A percentile compares a stretch with the other conserved stretches of the same genome.
phyloP scores from a whole-genome alignment of 2,797 vertebrate species.

The Novumbra hubbsi region DNA sequence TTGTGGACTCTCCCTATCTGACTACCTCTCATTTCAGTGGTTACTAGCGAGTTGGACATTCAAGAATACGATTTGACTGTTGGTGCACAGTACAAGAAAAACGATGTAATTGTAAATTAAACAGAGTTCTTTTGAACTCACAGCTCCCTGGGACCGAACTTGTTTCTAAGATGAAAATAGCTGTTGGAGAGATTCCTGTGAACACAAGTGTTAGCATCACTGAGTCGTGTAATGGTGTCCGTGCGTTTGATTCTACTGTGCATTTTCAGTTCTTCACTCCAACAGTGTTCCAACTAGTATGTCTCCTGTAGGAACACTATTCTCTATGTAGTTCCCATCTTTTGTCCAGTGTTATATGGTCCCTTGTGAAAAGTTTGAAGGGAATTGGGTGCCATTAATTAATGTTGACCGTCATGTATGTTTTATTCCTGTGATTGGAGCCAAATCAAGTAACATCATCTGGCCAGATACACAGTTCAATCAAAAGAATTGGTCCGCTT shows the following conservation, averaged over 20 bases:
- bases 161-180: constrained; percentile 5
- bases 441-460: neutral
- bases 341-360: neutral
- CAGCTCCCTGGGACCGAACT: neutral
- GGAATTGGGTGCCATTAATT: neutral
- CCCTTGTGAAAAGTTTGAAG: neutral
- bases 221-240: neutral
- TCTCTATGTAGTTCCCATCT: neutral
- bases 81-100: too few species aligned
- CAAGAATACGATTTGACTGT: too few species aligned
- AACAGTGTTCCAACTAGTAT: neutral
- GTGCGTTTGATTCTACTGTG: constrained; percentile 10
- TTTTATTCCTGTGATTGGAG: neutral
- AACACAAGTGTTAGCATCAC: neutral
- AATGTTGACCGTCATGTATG: neutral
- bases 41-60: too few species aligned
- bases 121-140: neutral
- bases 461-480: neutral
- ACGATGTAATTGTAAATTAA: too few species aligned
- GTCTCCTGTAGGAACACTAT: neutral
- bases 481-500: neutral
- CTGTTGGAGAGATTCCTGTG: neutral
- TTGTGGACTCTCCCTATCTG: too few species aligned
- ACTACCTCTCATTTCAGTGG: too few species aligned
- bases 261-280: neutral